These are phyloP conservation scores for Grantiella picta DNA, from an alignment of 2,113 vertebrate genomes.

Conservation along the genomic window DNA sequence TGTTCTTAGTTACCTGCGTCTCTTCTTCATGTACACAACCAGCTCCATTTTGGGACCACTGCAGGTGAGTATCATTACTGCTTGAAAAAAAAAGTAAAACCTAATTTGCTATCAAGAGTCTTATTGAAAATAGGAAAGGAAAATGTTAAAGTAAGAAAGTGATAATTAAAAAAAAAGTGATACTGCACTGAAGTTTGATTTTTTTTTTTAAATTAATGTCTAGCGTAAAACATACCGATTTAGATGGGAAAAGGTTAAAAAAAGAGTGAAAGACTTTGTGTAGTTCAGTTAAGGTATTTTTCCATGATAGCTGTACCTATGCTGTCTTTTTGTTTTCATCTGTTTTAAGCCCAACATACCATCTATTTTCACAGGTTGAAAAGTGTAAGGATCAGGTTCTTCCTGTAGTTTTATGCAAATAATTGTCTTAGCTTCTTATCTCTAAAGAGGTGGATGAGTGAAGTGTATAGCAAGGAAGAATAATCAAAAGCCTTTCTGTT, in stretches of 20 bases:
- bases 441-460: background rate
- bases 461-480: background rate
- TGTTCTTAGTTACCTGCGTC: slow-evolving; percentile 93
- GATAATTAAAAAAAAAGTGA: background rate
- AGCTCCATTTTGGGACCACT: slow-evolving; percentile 96
- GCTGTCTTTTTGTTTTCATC: background rate
- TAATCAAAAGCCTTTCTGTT: background rate
- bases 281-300: background rate
- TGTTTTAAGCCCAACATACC: background rate
- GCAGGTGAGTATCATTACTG: slow-evolving; percentile 78
- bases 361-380: background rate
- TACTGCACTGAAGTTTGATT: background rate
- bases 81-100: background rate
- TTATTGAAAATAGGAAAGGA: background rate
- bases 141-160: background rate
- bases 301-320: background rate
- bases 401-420: background rate
- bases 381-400: background rate
- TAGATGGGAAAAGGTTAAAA: background rate
- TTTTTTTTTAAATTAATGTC: background rate
- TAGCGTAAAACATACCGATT: background rate
- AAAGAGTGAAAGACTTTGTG: background rate
- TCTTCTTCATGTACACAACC: slow-evolving; percentile 99
- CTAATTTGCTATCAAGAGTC: background rate
- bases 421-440: background rate